A percentile compares a stretch with the other conserved stretches of the same genome.
phyloP scores from a whole-genome alignment of 2,113 vertebrate genomes.

The Clarias macrocephalus region DNA sequence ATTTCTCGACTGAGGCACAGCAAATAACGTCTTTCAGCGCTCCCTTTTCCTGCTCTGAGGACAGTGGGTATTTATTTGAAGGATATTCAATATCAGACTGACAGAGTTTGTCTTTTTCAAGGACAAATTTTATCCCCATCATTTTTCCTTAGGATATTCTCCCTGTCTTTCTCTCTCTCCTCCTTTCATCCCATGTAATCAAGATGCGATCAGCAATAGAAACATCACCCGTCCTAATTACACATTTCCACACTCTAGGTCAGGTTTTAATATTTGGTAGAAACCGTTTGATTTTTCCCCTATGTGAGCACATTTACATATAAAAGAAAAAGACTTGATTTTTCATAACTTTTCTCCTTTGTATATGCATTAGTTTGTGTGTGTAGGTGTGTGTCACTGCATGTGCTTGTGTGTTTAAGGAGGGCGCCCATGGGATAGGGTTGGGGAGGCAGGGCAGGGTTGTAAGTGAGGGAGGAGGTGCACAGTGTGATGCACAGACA shows the following conservation, averaged over 20 bases:
- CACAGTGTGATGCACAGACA: conserved; percentile 42
- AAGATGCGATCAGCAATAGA: conserved; percentile 60
- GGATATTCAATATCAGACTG: conserved; percentile 54
- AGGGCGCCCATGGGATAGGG: conserved; percentile 59
- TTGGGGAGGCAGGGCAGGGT: conserved; percentile 17
- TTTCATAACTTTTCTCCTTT: conserved; percentile 52
- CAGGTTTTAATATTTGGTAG: conserved; percentile 47
- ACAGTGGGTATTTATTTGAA: conserved; percentile 40
- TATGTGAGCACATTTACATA: conserved; percentile 66
- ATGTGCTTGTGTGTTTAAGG: conserved; percentile 54
- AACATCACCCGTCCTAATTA: conserved; percentile 62
- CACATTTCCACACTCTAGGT: conserved; percentile 62
- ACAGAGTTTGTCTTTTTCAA: conserved; percentile 51
- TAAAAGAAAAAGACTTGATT: conserved; percentile 58
- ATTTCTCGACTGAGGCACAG: background rate
- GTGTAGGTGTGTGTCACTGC: background rate
- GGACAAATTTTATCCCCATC: conserved; percentile 51
- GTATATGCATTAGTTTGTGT: background rate
- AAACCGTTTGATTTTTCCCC: conserved; percentile 60
- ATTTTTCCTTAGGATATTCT: background rate
- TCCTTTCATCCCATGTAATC: conserved; percentile 54
- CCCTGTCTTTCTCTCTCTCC: background rate
- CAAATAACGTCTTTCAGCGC: conserved; percentile 19
- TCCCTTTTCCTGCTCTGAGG: background rate
- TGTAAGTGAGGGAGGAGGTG: conserved; percentile 31